Evolutionary conservation across 2,888 invertebrate species (phyloP).

Genomic region (Agrotis segetum): DNA sequence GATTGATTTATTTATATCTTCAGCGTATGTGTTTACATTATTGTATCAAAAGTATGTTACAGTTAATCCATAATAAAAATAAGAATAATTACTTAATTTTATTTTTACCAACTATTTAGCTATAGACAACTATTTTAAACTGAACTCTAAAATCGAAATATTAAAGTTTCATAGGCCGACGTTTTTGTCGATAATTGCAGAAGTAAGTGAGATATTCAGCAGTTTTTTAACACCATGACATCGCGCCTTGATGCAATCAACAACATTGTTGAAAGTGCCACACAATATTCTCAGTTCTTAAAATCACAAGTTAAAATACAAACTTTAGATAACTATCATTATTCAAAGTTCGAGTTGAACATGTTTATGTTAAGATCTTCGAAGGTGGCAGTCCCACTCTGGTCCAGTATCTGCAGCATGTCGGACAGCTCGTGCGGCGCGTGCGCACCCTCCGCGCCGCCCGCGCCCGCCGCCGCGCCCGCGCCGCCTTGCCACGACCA

Average conservation of each 20-base stretch:
- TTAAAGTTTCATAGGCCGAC: slow-evolving; percentile 45
- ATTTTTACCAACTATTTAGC: not conserved
- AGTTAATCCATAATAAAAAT: slow-evolving; percentile 6
- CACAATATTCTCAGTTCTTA: slow-evolving; percentile 23
- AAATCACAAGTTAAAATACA: slow-evolving; percentile 46
- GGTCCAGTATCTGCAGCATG: slow-evolving; percentile 98
- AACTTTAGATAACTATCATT: slow-evolving; percentile 63
- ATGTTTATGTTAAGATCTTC: slow-evolving; percentile 97
- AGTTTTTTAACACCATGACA: slow-evolving; percentile 27
- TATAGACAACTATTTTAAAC: slow-evolving; percentile 6
- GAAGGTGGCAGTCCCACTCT: slow-evolving; percentile 95
- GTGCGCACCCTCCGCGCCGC: slow-evolving; percentile 80
- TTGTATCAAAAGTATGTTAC: slow-evolving; percentile 30
- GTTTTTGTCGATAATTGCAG: slow-evolving; percentile 40
- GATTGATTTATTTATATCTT: not conserved
- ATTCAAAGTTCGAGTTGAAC: slow-evolving; percentile 94
- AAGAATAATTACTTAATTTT: not conserved
- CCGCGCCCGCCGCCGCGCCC: slow-evolving; percentile 72
- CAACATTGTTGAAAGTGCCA: slow-evolving; percentile 23
- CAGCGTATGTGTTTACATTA: not conserved
- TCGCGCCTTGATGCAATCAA: slow-evolving; percentile 19
- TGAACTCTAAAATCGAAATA: slow-evolving; percentile 56
- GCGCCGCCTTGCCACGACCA: slow-evolving; percentile 94
- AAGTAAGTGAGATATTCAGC: slow-evolving; percentile 50
- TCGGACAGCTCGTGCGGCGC: slow-evolving; percentile 95